Evolutionary conservation across 2,113 vertebrate species (phyloP), one percentile per base, ranked within the genome.

Genomic region (Ciconia boyciana): DNA sequence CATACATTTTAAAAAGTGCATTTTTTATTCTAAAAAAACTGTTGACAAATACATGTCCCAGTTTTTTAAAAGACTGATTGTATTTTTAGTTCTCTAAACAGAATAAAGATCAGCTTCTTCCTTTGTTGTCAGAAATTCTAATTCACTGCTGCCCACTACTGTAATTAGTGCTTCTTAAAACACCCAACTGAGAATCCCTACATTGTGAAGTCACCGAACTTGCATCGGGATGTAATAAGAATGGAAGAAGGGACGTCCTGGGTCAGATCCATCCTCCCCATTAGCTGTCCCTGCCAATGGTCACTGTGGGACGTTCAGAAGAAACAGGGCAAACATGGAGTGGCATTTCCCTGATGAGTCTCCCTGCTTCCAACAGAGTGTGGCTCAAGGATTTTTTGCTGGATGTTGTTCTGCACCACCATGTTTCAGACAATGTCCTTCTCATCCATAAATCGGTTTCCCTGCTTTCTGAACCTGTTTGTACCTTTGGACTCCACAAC

Each of bases 381-480:
- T 19, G 28, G 36, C 31, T 60, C 13, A 9, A 29, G 22, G 19
- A 19, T 13, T 12, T 87, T 81, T 66, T 31, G 34, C 57, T 81
- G 64, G 26, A 28, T 5, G 1, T 26, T n/a, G 7, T 34, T 44
- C 62, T 17, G 14, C 58, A 25, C 48, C 58, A 14, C 28, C 6
- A 7, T 17, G 22, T 41, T 81, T 39, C 25, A 74, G 28, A 69
- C 25, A 85, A 51, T 31, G 60, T 31, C 49, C 20, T 89, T 64
- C 57, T 81, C 7, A 1, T 11, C 32, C n/a, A n/a, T 4, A 13
- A 29, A 58, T 3, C 4, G 1, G 0, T 48, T 71, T 62, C 17
- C 32, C 17, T 60, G 29, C 48, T 89, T 74, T 66, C 61, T 71
- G 55, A 62, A 62, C 19, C 24, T 62, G 1, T 43, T 84, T 74